These are phyloP conservation scores for Drosophila busckii DNA, from an alignment of 1,140 invertebrate species.

Conservation along the genomic window DNA sequence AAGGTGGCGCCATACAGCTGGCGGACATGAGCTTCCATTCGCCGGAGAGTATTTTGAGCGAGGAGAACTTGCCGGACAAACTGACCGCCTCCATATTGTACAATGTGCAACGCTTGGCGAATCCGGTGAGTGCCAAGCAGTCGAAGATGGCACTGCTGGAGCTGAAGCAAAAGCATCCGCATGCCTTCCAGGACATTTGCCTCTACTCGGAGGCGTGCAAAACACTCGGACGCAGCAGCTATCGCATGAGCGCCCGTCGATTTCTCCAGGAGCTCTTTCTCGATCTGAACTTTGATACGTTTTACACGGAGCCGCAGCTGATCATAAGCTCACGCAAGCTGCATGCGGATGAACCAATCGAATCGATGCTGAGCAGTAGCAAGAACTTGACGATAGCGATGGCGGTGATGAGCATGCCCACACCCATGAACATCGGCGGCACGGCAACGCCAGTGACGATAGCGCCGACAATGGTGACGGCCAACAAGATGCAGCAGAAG, in stretches of 20 bases:
- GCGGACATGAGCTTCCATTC: slow-evolving; percentile 72
- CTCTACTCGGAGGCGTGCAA: slow-evolving; percentile 95
- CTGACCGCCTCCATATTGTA: slow-evolving; percentile 81
- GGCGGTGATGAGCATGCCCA: not conserved
- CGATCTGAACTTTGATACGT: slow-evolving; percentile 87
- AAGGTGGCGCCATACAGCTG: slow-evolving; percentile 28
- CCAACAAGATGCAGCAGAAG: slow-evolving; percentile 55
- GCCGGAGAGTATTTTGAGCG: slow-evolving; percentile 74
- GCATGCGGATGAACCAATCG: slow-evolving; percentile 29
- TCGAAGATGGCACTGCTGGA: slow-evolving; percentile 85
- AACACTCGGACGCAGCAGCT: slow-evolving; percentile 87
- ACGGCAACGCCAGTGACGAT: not conserved
- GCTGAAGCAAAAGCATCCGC: slow-evolving; percentile 92
- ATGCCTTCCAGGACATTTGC: slow-evolving; percentile 92
- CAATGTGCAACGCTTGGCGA: slow-evolving; percentile 84
- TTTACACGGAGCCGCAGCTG: slow-evolving; percentile 79
- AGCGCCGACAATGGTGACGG: slow-evolving; percentile 4
- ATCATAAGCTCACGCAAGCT: slow-evolving; percentile 57
- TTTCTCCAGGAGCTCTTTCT: slow-evolving; percentile 97
- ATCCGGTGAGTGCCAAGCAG: slow-evolving; percentile 84
- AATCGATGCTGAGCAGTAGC: not conserved
- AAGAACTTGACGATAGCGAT: not conserved
- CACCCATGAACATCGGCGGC: not conserved
- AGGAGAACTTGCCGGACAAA: slow-evolving; percentile 69
- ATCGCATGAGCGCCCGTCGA: slow-evolving; percentile 89